phyloP scores from a whole-genome alignment of 2,797 vertebrate species.

The Megalops cyprinoides region DNA sequence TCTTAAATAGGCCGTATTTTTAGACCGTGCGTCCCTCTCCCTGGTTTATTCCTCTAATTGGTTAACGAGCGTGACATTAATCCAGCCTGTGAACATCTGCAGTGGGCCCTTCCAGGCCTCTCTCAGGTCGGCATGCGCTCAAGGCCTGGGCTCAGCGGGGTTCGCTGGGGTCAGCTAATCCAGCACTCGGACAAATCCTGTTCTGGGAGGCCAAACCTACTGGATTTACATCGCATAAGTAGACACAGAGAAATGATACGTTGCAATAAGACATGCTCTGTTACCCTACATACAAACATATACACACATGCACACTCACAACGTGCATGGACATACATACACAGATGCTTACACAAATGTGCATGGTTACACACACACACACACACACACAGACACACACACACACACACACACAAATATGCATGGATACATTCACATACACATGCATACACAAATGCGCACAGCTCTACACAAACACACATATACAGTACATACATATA shows the following conservation, averaged over 20 bases:
- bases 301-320: neutral
- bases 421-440: neutral
- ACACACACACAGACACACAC: conserved; percentile 12
- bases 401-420: neutral
- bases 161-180: conserved; percentile 70
- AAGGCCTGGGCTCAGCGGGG: conserved; percentile 51
- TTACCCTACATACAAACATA: neutral
- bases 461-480: conserved; percentile 31
- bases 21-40: neutral
- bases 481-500: neutral
- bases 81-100: neutral
- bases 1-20: neutral
- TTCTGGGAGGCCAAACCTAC: conserved; percentile 43
- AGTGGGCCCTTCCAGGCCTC: neutral
- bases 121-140: no score
- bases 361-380: neutral
- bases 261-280: neutral
- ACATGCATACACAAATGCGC: conserved; percentile 1
- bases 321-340: neutral
- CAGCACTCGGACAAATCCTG: conserved; percentile 21
- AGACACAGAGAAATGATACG: neutral
- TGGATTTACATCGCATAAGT: conserved; percentile 52
- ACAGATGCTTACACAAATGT: neutral
- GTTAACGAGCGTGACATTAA: neutral
- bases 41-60: neutral